Evolutionary conservation across 2,113 vertebrate species (phyloP).

Genomic region (Sinocyclocheilus anshuiensis): DNA sequence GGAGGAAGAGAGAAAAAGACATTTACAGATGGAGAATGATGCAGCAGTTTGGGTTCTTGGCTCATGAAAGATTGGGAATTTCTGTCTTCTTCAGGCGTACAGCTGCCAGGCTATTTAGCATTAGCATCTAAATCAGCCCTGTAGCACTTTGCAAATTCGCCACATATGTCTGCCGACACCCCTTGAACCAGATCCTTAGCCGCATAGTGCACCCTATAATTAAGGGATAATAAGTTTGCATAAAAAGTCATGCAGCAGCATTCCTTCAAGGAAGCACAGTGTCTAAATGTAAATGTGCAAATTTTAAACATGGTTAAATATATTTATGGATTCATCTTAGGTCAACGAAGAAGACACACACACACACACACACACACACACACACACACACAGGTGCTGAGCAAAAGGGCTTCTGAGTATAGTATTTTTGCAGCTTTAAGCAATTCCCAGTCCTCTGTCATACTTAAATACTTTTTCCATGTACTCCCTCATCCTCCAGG

Average conservation of each 20-base stretch:
- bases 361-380: not conserved
- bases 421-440: conserved; percentile 63
- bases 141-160: not conserved
- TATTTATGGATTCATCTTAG: conserved; percentile 71
- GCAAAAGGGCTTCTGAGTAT: conserved; percentile 65
- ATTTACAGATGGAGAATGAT: conserved; percentile 24
- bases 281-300: conserved; percentile 68
- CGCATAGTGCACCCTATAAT: conserved; percentile 10
- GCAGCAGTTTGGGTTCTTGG: conserved; percentile 16
- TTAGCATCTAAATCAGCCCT: conserved; percentile 39
- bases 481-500: conserved; percentile 61
- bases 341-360: conserved; percentile 57
- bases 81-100: not conserved
- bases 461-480: conserved; percentile 69
- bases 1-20: not conserved
- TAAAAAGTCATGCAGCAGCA: conserved; percentile 38
- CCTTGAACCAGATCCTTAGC: conserved; percentile 11
- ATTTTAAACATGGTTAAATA: conserved; percentile 62
- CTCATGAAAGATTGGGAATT: conserved; percentile 25
- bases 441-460: conserved; percentile 65
- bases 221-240: conserved; percentile 51
- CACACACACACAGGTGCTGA: conserved; percentile 41
- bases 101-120: conserved; percentile 32
- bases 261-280: conserved; percentile 20
- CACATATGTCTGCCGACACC: conserved; percentile 25